A percentile compares a stretch with the other conserved stretches of the same genome.
Conservation (phyloP, 2,113 vertebrate genomes). For the Oostethus manadensis region DNA sequence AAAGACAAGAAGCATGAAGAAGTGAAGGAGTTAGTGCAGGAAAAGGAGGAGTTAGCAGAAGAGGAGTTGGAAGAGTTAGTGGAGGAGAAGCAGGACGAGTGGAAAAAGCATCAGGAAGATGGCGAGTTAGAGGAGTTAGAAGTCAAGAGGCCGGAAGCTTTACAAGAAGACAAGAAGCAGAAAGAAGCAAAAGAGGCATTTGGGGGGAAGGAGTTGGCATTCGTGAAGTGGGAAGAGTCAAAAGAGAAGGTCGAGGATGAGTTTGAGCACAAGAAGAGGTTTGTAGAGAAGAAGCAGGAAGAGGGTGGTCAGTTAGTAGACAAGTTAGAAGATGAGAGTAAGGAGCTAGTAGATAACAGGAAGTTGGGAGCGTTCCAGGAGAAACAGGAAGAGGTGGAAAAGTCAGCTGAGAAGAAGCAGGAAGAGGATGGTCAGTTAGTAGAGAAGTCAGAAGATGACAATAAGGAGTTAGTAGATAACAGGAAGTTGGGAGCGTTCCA, state of each 20-base stretch:
- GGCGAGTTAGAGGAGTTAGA: background rate
- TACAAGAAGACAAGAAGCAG: background rate
- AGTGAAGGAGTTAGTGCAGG: background rate
- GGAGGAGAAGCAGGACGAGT: background rate
- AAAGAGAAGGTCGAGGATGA: background rate
- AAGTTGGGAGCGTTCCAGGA: background rate
- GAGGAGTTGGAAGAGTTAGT: background rate
- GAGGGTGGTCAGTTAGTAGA: background rate
- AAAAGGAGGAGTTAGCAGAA: conserved; percentile 1
- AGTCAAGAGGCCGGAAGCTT: background rate
- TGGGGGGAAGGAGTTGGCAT: background rate
- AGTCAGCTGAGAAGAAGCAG: background rate
- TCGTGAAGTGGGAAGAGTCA: background rate
- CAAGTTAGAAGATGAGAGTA: background rate
- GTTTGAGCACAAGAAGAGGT: background rate
- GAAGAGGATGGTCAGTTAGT: background rate
- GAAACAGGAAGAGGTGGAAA: background rate
- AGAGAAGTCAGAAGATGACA: background rate
- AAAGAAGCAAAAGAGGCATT: background rate
- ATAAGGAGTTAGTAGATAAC: background rate
- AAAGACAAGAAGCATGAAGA: background rate
- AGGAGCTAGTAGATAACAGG: background rate
- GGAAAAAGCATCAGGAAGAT: background rate
- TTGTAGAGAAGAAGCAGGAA: background rate
- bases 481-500: background rate